Conservation (phyloP, 2,797 vertebrate species). For the Chanos chanos region DNA sequence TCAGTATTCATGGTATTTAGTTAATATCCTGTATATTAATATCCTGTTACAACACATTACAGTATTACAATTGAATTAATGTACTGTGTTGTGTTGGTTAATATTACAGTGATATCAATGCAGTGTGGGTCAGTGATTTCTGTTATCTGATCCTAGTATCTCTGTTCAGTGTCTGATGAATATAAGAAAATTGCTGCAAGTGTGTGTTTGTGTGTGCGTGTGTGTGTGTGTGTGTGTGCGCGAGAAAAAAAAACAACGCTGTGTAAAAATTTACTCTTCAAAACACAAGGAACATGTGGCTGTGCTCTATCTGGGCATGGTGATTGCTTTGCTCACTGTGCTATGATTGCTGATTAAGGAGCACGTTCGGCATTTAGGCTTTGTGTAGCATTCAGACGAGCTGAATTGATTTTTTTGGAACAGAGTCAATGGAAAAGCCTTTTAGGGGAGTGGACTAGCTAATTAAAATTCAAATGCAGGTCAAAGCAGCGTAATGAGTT, state of each 20-base stretch:
- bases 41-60: too few relatives aligned
- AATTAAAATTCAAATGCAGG: conserved; percentile 52
- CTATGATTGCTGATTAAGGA: conserved; percentile 36
- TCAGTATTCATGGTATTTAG: not conserved
- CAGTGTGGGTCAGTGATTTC: too few relatives aligned
- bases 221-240: not conserved
- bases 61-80: too few relatives aligned
- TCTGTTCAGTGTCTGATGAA: too few relatives aligned
- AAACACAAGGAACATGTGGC: conserved; percentile 37
- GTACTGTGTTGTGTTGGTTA: too few relatives aligned
- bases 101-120: too few relatives aligned
- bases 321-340: conserved; percentile 36
- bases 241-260: conserved; percentile 14
- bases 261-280: conserved; percentile 21
- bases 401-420: conserved; percentile 41
- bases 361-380: conserved; percentile 17
- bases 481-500: conserved; percentile 44
- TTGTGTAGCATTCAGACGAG: conserved; percentile 30
- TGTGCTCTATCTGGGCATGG: conserved; percentile 35
- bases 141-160: too few relatives aligned
- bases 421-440: conserved; percentile 38
- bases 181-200: too few relatives aligned
- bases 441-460: conserved; percentile 43
- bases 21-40: too few relatives aligned
- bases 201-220: not conserved